Base-by-base conservation (phyloP, 2,888 invertebrate species). In the Hydrotaea diabolus region DNA sequence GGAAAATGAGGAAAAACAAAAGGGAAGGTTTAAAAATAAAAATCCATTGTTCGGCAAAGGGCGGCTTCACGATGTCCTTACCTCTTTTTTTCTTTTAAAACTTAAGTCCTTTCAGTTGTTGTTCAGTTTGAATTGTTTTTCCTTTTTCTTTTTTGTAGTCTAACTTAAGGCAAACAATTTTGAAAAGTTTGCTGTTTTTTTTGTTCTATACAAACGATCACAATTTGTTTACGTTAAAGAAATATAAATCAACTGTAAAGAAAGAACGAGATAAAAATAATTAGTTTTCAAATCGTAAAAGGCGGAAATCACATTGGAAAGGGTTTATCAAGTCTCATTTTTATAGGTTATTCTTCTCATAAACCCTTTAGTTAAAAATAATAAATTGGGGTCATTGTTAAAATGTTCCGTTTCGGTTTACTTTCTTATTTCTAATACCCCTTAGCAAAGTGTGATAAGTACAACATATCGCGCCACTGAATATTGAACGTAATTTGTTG, bases 231-330 rank as follows among this genome's bases (percentile, higher is more conserved):
- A 82, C 72, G 90, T 91, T 90, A 91, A 90, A 90, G 90, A 90
- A 90, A 91, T 91, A 78, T 73, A 82, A 86, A 91, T 88, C 90
- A 92, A 91, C 91, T 89, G 92, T 26, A 85, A 85, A 66, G 53
- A 76, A 11, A 73, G 53, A 72, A 75, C 39, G n/a, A n/a, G 15
- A 73, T 5, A 69, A 69, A 23, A 13, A 43, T 17, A 46, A 69
- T 21, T 43, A 23, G 23, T 46, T 23, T 11, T 7, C 66, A 53
- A 53, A 76, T 39, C 8, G 19, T 43, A 91, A 91, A 91, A 90
- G 91, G 90, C 88, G 90, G 89, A 91, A 91, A 90, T n/a, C n/a
- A 71, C 23, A 77, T 77, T 64, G 31, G 9, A 39, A 39, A 39
- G 39, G 39, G 39, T 8, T 39, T 8, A 39, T 39, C 59, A n/a